Percentiles rank a stretch among this genome's conserved stretches.
These are phyloP conservation scores for Pelodytes ibericus DNA, from an alignment of 2,797 vertebrate genomes.

Conservation along the genomic window DNA sequence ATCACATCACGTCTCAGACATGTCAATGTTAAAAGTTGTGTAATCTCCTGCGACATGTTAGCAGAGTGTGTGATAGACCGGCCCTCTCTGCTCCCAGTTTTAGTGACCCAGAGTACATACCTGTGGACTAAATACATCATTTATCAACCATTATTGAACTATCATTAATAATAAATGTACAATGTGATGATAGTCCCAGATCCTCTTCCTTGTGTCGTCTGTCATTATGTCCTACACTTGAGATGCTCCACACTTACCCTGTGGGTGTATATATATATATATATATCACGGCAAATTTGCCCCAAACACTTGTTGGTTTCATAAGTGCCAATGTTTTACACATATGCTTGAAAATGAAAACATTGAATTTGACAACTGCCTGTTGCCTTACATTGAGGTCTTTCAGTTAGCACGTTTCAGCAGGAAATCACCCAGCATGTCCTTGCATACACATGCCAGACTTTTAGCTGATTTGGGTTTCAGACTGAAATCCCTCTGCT, in stretches of 20 bases:
- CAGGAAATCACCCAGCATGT: too few species aligned
- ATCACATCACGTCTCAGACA: background rate
- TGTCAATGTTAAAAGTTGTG: slow-evolving; percentile 11
- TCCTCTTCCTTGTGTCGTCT: slow-evolving; percentile 8
- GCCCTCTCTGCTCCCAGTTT: slow-evolving; percentile 10
- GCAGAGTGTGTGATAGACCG: slow-evolving; percentile 14
- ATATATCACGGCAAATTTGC: slow-evolving; percentile 30
- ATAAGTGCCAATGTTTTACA: too few species aligned
- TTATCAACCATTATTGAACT: slow-evolving; percentile 54
- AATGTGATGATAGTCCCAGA: slow-evolving; percentile 32
- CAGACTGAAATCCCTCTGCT: too few species aligned
- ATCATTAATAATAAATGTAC: slow-evolving; percentile 47
- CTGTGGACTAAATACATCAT: slow-evolving; percentile 49
- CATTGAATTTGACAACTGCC: too few species aligned
- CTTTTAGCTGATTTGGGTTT: too few species aligned
- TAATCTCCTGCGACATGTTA: slow-evolving; percentile 26
- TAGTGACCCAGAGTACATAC: slow-evolving; percentile 36
- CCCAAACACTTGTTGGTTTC: slow-evolving; percentile 14
- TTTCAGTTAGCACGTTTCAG: too few species aligned
- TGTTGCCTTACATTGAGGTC: too few species aligned
- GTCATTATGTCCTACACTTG: slow-evolving; percentile 40
- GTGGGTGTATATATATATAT: background rate
- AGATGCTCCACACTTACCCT: slow-evolving; percentile 9
- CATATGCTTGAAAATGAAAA: too few species aligned
- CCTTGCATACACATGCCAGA: too few species aligned